Evolutionary conservation across 2,113 vertebrate species (phyloP).

Genomic region (Panthera uncia): DNA sequence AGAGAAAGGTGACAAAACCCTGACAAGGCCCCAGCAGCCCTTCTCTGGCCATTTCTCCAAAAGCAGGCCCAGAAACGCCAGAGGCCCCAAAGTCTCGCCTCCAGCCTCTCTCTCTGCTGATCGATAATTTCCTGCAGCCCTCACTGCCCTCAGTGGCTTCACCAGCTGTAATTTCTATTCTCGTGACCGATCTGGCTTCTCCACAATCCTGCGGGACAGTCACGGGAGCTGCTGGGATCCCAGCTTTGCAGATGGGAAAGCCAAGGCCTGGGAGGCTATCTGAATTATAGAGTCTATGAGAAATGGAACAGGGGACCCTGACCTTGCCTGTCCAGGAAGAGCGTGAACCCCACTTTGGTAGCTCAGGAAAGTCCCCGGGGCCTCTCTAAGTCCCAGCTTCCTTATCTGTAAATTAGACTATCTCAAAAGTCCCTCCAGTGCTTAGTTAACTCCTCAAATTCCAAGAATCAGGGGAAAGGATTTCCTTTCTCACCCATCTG

Average conservation of each 20-base stretch:
- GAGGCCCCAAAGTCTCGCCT: background rate
- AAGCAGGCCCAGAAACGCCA: background rate
- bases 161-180: background rate
- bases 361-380: background rate
- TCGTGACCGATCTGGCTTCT: accelerated
- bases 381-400: background rate
- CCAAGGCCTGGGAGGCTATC: background rate
- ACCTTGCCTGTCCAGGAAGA: background rate
- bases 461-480: accelerated
- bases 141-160: background rate
- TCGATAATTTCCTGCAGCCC: background rate
- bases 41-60: background rate
- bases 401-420: background rate
- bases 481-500: background rate
- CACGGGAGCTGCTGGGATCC: background rate
- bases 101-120: background rate
- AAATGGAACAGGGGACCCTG: background rate
- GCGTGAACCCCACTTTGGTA: accelerated
- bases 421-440: background rate
- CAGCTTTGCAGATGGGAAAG: background rate
- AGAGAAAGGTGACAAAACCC: background rate
- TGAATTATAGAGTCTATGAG: no score
- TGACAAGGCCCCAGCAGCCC: background rate
- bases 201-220: background rate
- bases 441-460: background rate